These are phyloP conservation scores for Poecilus cupreus DNA, from an alignment of 2,888 invertebrate genomes.

Conservation along the genomic window DNA sequence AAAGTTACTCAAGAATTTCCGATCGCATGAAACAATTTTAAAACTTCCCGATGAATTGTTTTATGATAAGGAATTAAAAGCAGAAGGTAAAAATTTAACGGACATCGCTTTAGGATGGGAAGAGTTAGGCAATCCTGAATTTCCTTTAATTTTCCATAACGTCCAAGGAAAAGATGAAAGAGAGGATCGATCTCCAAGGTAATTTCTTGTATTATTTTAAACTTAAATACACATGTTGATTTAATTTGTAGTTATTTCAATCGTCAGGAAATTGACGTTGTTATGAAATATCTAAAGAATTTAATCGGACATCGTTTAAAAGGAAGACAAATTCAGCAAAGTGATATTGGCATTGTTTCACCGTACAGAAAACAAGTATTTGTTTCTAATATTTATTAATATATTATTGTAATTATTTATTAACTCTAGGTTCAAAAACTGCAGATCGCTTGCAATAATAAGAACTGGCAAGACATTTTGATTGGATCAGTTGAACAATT, in stretches of 20 bases:
- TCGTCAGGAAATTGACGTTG: slow-evolving; percentile 75
- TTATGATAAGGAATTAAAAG: slow-evolving; percentile 79
- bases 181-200: slow-evolving; percentile 74
- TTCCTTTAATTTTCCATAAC: slow-evolving; percentile 78
- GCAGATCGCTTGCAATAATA: slow-evolving; percentile 68
- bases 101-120: slow-evolving; percentile 70
- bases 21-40: slow-evolving; percentile 81
- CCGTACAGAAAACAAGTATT: slow-evolving; percentile 74
- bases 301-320: slow-evolving; percentile 73
- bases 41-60: slow-evolving; percentile 81
- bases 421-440: slow-evolving; percentile 70
- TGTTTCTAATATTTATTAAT: not conserved
- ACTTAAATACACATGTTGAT: not conserved
- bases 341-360: slow-evolving; percentile 76
- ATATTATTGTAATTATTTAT: not conserved
- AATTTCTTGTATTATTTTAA: not conserved
- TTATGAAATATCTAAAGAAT: slow-evolving; percentile 76
- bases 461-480: slow-evolving; percentile 73
- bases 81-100: slow-evolving; percentile 67
- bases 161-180: slow-evolving; percentile 75
- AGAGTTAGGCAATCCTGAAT: slow-evolving; percentile 71
- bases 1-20: slow-evolving; percentile 83
- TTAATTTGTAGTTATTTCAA: slow-evolving; percentile 76
- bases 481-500: slow-evolving; percentile 90
- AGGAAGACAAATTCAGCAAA: slow-evolving; percentile 71